Conservation (phyloP, 1,140 invertebrate species). For the Danaus melanippus region DNA sequence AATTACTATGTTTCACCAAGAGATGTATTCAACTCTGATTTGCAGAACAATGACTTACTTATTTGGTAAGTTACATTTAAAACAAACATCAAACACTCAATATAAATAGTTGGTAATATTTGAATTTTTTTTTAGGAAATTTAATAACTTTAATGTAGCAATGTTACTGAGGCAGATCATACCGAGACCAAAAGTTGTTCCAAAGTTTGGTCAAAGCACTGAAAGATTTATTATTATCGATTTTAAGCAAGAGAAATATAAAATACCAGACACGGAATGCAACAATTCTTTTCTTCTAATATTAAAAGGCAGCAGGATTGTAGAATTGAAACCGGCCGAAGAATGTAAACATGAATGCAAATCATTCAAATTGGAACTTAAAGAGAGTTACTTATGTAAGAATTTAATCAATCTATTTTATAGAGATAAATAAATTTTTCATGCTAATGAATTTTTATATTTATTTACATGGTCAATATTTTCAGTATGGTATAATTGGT, state of each 20-base stretch:
- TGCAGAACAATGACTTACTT: slow-evolving; percentile 35
- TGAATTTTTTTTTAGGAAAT: slow-evolving; percentile 71
- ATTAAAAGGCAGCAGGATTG: slow-evolving; percentile 75
- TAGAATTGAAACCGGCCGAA: slow-evolving; percentile 77
- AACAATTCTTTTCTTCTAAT: slow-evolving; percentile 81
- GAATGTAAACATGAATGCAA: slow-evolving; percentile 79
- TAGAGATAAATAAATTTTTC: neutral
- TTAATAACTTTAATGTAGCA: slow-evolving; percentile 79
- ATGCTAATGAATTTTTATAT: slow-evolving; percentile 1
- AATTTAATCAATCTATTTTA: slow-evolving; percentile 24
- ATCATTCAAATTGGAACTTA: slow-evolving; percentile 76
- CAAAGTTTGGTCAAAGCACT: slow-evolving; percentile 78
- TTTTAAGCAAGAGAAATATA: slow-evolving; percentile 72
- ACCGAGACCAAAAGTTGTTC: slow-evolving; percentile 74
- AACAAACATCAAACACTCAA: neutral
- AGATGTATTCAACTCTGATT: slow-evolving; percentile 33
- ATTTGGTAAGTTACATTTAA: slow-evolving; percentile 34
- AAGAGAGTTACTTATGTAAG: slow-evolving; percentile 80
- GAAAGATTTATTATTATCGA: slow-evolving; percentile 83
- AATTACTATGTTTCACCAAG: slow-evolving; percentile 39
- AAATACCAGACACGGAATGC: slow-evolving; percentile 82
- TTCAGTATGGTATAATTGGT: slow-evolving; percentile 89
- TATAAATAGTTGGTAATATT: neutral
- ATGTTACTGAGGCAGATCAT: slow-evolving; percentile 78
- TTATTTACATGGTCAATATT: neutral